phyloP scores from a whole-genome alignment of 2,888 invertebrate species.

The Heteropelma amictum region DNA sequence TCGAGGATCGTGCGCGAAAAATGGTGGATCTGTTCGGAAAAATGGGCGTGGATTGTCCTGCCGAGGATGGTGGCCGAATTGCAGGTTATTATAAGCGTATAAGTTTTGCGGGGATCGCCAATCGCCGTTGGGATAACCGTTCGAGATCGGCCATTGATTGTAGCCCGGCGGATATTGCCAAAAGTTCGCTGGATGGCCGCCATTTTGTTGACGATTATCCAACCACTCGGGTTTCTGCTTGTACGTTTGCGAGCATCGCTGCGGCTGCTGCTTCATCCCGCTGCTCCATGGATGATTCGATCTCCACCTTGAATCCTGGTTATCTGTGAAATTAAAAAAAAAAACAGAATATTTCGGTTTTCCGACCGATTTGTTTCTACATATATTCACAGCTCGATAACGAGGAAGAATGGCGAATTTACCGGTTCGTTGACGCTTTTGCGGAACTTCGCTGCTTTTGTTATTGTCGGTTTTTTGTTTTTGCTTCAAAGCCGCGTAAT shows the following conservation, averaged over 20 bases:
- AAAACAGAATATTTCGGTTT: neutral
- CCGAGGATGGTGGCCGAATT: conserved; percentile 27
- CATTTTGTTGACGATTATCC: neutral
- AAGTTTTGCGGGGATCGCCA: conserved; percentile 24
- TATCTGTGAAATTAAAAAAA: neutral
- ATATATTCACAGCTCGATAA: neutral
- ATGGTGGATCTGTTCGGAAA: conserved; percentile 26
- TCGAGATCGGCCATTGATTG: conserved; percentile 47
- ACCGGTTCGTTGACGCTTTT: conserved; percentile 62
- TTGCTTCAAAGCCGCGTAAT: conserved; percentile 65
- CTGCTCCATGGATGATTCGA: conserved; percentile 72
- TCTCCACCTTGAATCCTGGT: conserved; percentile 62
- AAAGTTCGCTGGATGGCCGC: conserved; percentile 44
- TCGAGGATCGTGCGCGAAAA: conserved; percentile 1
- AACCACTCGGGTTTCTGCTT: neutral
- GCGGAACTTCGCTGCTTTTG: conserved; percentile 42
- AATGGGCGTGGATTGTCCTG: neutral
- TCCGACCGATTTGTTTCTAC: neutral
- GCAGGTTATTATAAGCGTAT: conserved; percentile 19
- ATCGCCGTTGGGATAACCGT: too few species aligned
- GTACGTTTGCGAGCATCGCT: conserved; percentile 10
- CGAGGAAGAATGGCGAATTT: conserved; percentile 6
- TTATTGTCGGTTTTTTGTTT: conserved; percentile 58
- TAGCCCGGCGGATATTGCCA: conserved; percentile 59
- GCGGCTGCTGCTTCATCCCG: conserved; percentile 47